Conservation (phyloP, 1,140 invertebrate genomes). For the Ostrea edulis region DNA sequence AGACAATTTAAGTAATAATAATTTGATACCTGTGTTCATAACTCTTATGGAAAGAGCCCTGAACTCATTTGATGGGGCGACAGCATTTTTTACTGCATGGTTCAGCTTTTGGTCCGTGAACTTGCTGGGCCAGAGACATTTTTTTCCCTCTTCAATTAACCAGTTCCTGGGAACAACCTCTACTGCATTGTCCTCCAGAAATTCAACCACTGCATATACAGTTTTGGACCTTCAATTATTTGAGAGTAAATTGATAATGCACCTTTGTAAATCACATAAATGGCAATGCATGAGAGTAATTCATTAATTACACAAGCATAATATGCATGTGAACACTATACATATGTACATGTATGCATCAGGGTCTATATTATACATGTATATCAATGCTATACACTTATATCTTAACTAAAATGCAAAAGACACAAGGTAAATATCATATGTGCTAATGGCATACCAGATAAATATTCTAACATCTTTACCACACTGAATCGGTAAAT, state of each 20-base stretch:
- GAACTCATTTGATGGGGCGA: neutral
- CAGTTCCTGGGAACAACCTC: neutral
- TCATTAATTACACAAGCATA: neutral
- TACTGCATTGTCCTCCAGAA: neutral
- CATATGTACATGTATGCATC: conserved; percentile 4
- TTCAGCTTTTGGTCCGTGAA: too few relatives aligned
- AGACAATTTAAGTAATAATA: too few relatives aligned
- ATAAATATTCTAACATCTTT: conserved; percentile 45
- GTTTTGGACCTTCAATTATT: conserved; percentile 2
- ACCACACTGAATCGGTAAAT: conserved; percentile 26
- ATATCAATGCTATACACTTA: neutral
- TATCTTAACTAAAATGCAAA: too few relatives aligned
- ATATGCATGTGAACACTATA: neutral
- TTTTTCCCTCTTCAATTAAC: neutral
- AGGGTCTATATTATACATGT: neutral
- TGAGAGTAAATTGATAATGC: neutral
- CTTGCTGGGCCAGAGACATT: neutral
- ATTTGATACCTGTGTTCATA: neutral
- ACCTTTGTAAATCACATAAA: too few relatives aligned
- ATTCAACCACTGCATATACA: conserved; percentile 38
- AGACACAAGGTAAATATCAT: neutral
- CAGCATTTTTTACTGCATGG: neutral
- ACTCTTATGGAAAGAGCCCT: neutral
- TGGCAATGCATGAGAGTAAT: too few relatives aligned
- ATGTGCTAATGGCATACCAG: neutral